Evolutionary conservation across 2,888 invertebrate species (phyloP).

Genomic region (Cataglyphis cursor): DNA sequence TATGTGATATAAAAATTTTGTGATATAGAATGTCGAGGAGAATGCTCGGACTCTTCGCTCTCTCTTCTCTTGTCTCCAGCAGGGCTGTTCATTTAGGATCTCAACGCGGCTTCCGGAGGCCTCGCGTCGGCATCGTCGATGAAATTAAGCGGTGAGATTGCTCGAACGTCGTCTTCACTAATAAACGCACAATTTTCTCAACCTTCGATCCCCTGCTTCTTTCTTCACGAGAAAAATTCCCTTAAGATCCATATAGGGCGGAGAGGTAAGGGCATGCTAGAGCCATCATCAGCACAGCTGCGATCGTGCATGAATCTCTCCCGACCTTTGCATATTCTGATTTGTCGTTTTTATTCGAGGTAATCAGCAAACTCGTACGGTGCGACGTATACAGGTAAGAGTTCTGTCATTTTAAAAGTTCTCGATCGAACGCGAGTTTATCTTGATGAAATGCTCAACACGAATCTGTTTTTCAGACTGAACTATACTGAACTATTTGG

Average conservation of each 20-base stretch:
- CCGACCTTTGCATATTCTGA: constrained; percentile 40
- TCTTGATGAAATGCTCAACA: background rate
- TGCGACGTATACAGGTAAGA: constrained; percentile 40
- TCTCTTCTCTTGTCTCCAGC: constrained; percentile 41
- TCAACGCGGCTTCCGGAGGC: constrained; percentile 53
- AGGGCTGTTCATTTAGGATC: constrained; percentile 50
- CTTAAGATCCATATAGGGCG: constrained; percentile 39
- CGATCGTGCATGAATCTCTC: constrained; percentile 41
- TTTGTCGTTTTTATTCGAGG: constrained; percentile 5
- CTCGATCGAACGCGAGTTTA: background rate
- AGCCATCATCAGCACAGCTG: constrained; percentile 36
- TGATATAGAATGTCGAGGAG: constrained; percentile 27
- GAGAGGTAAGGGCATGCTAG: constrained; percentile 49
- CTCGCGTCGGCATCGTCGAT: constrained; percentile 59
- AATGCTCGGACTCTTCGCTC: constrained; percentile 35
- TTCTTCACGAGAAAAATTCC: constrained; percentile 66
- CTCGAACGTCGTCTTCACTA: constrained; percentile 82
- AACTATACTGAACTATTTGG: background rate
- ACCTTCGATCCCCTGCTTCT: constrained; percentile 82
- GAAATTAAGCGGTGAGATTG: constrained; percentile 59
- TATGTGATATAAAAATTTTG: constrained; percentile 49
- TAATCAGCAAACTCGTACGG: background rate
- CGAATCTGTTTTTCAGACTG: constrained; percentile 2
- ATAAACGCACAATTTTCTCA: constrained; percentile 87
- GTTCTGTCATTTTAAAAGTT: background rate